These are phyloP conservation scores for Noturus placidus DNA, from an alignment of 2,113 vertebrate genomes.

Conservation along the genomic window DNA sequence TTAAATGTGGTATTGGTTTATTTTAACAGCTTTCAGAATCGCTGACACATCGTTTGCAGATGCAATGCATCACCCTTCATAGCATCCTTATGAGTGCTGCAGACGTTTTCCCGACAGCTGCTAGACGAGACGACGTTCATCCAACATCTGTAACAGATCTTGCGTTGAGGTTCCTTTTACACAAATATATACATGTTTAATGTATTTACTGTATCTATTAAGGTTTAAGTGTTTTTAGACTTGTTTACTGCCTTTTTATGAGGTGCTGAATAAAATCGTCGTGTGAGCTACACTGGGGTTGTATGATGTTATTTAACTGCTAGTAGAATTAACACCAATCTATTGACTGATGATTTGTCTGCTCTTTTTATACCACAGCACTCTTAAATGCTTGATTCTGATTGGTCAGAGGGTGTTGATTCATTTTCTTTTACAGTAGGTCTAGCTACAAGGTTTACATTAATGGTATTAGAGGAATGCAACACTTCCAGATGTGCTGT, in stretches of 20 bases:
- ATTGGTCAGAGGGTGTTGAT: not conserved
- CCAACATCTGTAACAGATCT: conserved; percentile 48
- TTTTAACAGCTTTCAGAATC: conserved; percentile 46
- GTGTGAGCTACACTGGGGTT: not conserved
- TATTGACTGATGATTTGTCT: not conserved
- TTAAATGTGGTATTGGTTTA: conserved; percentile 53
- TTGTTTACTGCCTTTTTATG: conserved; percentile 26
- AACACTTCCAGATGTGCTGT: not conserved
- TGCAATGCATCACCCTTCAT: conserved; percentile 44
- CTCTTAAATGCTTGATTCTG: not conserved
- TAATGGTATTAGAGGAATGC: not conserved
- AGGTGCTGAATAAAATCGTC: conserved; percentile 10
- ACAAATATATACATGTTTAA: not conserved
- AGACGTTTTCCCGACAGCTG: conserved; percentile 37
- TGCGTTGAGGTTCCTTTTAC: conserved; percentile 14
- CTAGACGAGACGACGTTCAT: conserved; percentile 20
- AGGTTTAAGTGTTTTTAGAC: not conserved
- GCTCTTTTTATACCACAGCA: not conserved
- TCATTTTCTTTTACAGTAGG: not conserved
- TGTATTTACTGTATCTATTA: conserved; percentile 16
- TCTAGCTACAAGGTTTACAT: not conserved
- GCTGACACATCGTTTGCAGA: conserved; percentile 48
- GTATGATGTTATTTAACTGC: not conserved
- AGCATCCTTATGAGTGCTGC: conserved; percentile 27
- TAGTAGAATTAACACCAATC: not conserved